A percentile compares a stretch with the other conserved stretches of the same genome.
These are phyloP conservation scores for Orthonychiurus folsomi DNA, from an alignment of 2,888 invertebrate genomes.

Conservation along the genomic window DNA sequence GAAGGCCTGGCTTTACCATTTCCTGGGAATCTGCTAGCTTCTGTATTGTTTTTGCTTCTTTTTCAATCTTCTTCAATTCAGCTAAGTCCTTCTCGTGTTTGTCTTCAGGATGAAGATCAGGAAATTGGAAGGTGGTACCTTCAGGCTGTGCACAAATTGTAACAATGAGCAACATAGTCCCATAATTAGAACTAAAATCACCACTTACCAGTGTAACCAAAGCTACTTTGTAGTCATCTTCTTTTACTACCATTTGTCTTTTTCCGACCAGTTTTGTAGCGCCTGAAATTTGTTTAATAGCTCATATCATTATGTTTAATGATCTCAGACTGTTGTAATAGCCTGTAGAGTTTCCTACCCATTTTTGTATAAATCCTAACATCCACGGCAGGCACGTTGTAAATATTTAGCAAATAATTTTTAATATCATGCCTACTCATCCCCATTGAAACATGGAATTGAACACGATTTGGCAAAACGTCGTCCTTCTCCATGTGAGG, in stretches of 20 bases:
- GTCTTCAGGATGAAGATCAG: conserved; percentile 55
- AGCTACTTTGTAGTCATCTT: conserved; percentile 72
- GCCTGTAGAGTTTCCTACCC: no score
- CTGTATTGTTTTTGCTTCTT: conserved; percentile 55
- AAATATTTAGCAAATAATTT: conserved; percentile 93
- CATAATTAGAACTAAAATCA: conserved; percentile 9
- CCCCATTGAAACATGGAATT: conserved; percentile 83
- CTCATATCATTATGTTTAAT: no score
- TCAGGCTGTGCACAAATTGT: conserved; percentile 67
- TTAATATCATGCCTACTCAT: conserved; percentile 86
- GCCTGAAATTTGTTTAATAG: no score
- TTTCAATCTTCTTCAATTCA: conserved; percentile 53
- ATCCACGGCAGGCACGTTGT: conserved; percentile 68
- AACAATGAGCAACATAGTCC: conserved; percentile 32
- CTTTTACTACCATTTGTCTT: conserved; percentile 58
- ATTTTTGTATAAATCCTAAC: conserved; percentile 65
- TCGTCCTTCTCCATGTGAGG: conserved; percentile 34
- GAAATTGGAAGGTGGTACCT: conserved; percentile 63
- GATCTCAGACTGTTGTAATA: no score
- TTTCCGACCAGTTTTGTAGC: conserved; percentile 52
- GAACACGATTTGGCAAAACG: conserved; percentile 67
- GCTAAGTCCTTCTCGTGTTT: conserved; percentile 47
- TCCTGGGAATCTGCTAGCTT: conserved; percentile 55
- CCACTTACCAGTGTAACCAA: conserved; percentile 64
- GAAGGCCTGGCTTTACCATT: conserved; percentile 60